These are phyloP conservation scores for Selenia dentaria DNA, from an alignment of 2,888 invertebrate genomes.

Conservation along the genomic window DNA sequence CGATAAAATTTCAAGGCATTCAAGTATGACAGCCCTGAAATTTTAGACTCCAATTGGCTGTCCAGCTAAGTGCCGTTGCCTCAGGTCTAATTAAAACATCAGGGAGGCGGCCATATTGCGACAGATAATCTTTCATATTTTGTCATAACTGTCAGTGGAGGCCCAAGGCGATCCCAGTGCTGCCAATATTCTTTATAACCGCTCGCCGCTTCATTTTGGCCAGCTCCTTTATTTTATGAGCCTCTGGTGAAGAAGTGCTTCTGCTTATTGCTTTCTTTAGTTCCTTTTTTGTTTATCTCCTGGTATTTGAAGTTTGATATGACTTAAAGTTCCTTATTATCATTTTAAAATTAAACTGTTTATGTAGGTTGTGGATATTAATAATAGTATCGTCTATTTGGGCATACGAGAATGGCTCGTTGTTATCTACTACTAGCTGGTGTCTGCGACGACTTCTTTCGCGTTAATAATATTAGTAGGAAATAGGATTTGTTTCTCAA, in stretches of 20 bases:
- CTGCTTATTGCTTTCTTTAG: neutral
- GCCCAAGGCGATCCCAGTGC: constrained; percentile 41
- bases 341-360: too few relatives aligned
- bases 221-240: constrained; percentile 7
- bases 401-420: too few relatives aligned
- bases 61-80: constrained; percentile 71
- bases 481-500: too few relatives aligned
- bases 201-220: constrained; percentile 5
- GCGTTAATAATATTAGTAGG: too few relatives aligned
- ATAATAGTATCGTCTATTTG: too few relatives aligned
- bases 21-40: constrained; percentile 1
- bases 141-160: constrained; percentile 68
- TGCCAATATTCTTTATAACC: constrained; percentile 9
- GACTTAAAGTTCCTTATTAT: too few relatives aligned
- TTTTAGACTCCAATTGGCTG: constrained; percentile 57
- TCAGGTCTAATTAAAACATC: constrained; percentile 82
- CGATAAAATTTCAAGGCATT: too few relatives aligned
- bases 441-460: too few relatives aligned
- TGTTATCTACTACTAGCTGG: too few relatives aligned
- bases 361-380: too few relatives aligned
- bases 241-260: constrained; percentile 2
- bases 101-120: constrained; percentile 58
- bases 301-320: too few relatives aligned
- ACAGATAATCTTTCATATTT: constrained; percentile 79
- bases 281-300: too few relatives aligned